A percentile compares a stretch with the other conserved stretches of the same genome.
phyloP scores from a whole-genome alignment of 2,888 invertebrate species.

The Dorcus hopei region DNA sequence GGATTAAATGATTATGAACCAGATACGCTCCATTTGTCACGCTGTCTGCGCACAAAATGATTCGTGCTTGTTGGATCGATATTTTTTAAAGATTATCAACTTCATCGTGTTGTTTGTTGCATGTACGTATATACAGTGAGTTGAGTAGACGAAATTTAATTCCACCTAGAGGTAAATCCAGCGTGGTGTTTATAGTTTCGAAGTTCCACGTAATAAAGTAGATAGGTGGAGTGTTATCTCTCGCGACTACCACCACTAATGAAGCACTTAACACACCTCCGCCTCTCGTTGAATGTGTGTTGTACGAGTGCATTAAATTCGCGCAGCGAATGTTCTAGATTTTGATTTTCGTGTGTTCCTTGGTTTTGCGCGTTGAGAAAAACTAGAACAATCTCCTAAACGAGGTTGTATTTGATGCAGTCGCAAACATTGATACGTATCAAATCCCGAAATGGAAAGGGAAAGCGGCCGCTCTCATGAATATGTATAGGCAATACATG shows the following conservation, averaged over 20 bases:
- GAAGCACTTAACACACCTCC: constrained; percentile 22
- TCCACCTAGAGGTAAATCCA: no score
- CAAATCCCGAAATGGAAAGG: constrained; percentile 42
- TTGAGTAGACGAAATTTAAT: no score
- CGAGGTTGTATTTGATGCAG: constrained; percentile 26
- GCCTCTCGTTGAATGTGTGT: no score
- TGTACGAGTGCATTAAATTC: not conserved
- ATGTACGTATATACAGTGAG: no score
- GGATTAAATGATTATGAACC: constrained; percentile 51
- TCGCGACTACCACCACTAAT: constrained; percentile 21
- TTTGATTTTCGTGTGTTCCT: no score
- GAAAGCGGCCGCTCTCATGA: constrained; percentile 47
- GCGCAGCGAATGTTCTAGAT: no score
- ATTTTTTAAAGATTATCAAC: no score
- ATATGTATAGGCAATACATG: constrained; percentile 49
- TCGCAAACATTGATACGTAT: constrained; percentile 38
- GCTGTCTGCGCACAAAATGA: constrained; percentile 34
- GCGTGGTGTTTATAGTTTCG: not conserved
- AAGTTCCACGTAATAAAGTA: constrained; percentile 22
- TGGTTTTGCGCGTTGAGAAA: constrained; percentile 7
- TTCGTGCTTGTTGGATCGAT: not conserved
- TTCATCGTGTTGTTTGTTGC: no score
- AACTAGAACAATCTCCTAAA: constrained; percentile 15
- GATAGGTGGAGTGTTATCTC: constrained; percentile 24
- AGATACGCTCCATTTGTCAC: constrained; percentile 51